Conservation (phyloP, 2,888 invertebrate species). For the Pterostichus madidus region DNA sequence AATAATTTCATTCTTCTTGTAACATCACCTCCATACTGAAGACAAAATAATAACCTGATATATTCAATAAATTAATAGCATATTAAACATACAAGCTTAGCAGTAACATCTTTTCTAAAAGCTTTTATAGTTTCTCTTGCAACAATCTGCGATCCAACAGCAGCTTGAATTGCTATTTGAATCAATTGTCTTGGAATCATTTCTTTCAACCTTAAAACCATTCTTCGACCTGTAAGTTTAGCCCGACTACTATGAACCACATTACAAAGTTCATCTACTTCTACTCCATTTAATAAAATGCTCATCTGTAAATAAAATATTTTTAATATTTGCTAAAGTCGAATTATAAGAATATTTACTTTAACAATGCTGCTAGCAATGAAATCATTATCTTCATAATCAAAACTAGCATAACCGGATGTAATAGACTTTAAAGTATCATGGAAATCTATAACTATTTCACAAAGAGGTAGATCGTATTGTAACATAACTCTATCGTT, state of each 20-base stretch:
- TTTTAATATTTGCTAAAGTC: background rate
- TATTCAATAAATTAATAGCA: conserved; percentile 32
- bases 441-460: conserved; percentile 97
- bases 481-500: conserved; percentile 89
- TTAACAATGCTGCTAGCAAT: conserved; percentile 88
- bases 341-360: conserved; percentile 76
- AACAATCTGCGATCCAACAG: conserved; percentile 87
- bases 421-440: conserved; percentile 93
- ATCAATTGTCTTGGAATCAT: conserved; percentile 94
- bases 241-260: conserved; percentile 88
- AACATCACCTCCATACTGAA: conserved; percentile 94
- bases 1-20: conserved; percentile 93
- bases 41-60: conserved; percentile 69
- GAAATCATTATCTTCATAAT: conserved; percentile 94
- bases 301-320: conserved; percentile 80
- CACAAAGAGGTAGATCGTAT: conserved; percentile 92
- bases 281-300: conserved; percentile 87
- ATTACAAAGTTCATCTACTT: conserved; percentile 90
- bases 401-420: conserved; percentile 97
- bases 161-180: conserved; percentile 92
- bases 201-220: conserved; percentile 88
- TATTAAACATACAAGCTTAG: conserved; percentile 87
- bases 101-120: conserved; percentile 94
- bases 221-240: conserved; percentile 81
- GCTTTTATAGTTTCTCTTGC: conserved; percentile 93